These are phyloP conservation scores for Aquatica leii DNA, from an alignment of 2,888 invertebrate species.

Conservation along the genomic window DNA sequence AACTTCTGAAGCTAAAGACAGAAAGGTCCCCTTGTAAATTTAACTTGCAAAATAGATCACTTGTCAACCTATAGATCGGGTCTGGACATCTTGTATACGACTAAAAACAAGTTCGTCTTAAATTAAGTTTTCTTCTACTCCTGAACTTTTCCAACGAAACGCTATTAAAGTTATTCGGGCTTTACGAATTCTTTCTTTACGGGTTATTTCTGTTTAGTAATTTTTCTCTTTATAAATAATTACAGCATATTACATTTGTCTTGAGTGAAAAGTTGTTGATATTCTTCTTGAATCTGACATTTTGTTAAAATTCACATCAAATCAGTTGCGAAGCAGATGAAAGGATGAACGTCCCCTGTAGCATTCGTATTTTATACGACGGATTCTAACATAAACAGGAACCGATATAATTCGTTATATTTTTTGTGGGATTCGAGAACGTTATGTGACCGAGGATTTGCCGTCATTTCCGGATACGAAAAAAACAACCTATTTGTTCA, in stretches of 20 bases:
- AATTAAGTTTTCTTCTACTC: constrained; percentile 52
- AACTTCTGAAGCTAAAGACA: constrained; percentile 39
- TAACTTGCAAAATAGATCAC: constrained; percentile 57
- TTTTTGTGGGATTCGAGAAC: constrained; percentile 4
- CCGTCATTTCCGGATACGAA: constrained; percentile 25
- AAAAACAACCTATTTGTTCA: constrained; percentile 7
- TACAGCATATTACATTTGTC: constrained; percentile 14
- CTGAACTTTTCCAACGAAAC: constrained; percentile 44
- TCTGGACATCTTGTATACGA: constrained; percentile 52
- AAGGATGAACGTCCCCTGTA: constrained; percentile 1
- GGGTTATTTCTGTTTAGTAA: constrained; percentile 11
- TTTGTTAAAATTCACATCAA: constrained; percentile 9
- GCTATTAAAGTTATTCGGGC: constrained; percentile 16
- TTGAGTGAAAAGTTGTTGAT: constrained; percentile 10
- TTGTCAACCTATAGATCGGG: constrained; percentile 49
- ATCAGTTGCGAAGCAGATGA: neutral
- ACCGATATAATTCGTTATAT: constrained; percentile 12
- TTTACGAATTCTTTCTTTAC: constrained; percentile 14
- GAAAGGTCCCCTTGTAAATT: constrained; percentile 46
- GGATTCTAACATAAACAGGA: constrained; percentile 13
- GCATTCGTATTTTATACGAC: constrained; percentile 9
- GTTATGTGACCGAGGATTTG: constrained; percentile 21
- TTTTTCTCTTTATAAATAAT: constrained; percentile 24
- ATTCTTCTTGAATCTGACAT: neutral
- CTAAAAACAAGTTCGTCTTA: constrained; percentile 53